These are phyloP conservation scores for Lagorchestes hirsutus DNA, from an alignment of 2,797 vertebrate species.

Conservation along the genomic window DNA sequence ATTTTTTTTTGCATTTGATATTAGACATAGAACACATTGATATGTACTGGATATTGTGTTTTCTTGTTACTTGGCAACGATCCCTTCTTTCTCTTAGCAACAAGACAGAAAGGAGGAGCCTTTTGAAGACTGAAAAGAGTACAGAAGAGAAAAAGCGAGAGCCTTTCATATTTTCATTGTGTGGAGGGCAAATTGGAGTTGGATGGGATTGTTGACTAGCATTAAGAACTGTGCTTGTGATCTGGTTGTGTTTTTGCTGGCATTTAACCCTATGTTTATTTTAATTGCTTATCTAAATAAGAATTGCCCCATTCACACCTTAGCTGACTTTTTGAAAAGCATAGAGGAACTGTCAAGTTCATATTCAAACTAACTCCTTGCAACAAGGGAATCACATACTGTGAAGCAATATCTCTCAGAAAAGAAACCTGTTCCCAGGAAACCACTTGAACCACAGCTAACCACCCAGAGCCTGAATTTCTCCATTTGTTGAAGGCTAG, in stretches of 20 bases:
- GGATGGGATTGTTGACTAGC: conserved; percentile 23
- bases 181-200: conserved; percentile 56
- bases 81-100: conserved; percentile 82
- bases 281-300: conserved; percentile 12
- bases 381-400: neutral
- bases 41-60: conserved; percentile 67
- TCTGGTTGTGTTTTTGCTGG: conserved; percentile 47
- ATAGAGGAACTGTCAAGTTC: conserved; percentile 14
- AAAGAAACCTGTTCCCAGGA: conserved; percentile 40
- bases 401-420: conserved; percentile 20
- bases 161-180: conserved; percentile 52
- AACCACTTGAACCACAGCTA: conserved; percentile 46
- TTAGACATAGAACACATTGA: conserved; percentile 68
- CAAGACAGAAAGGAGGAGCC: conserved; percentile 76
- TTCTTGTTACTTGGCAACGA: conserved; percentile 83
- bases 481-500: conserved; percentile 35
- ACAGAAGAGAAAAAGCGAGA: conserved; percentile 73
- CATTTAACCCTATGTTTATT: conserved; percentile 43
- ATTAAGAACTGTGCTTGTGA: conserved; percentile 60
- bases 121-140: conserved; percentile 71
- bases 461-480: conserved; percentile 32
- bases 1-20: conserved; percentile 71
- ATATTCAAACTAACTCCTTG: conserved; percentile 3
- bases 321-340: conserved; percentile 46
- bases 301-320: conserved; percentile 17